Base-by-base conservation (phyloP, 2,888 invertebrate genomes). In the Archips crataeganus region DNA sequence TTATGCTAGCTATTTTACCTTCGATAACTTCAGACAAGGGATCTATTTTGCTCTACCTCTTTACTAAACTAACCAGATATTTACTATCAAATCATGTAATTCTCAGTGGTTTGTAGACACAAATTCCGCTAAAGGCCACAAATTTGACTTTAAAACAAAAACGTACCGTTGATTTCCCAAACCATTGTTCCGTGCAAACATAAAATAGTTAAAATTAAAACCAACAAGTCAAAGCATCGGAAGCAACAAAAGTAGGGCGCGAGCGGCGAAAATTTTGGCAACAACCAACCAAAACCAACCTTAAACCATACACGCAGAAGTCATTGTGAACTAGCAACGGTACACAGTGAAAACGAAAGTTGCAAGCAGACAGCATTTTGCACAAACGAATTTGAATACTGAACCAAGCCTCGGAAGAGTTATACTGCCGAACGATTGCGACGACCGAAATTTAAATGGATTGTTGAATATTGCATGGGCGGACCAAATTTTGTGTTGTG, bases 341-440 rank as follows among this genome's bases (percentile, higher is more conserved):
- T 36, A 74, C 67, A 73, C 68, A 87, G 89, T 90, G 94, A 94
- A 94, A 94, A 92, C 85, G 94, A 94, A 93, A 93, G 94, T 93
- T 87, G 85, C 84, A 85, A 81, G 79, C 81, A 75, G 83, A 84
- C 85, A 82, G 80, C 87, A 87, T 90, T 93, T 93, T 90, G 92
- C 93, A 92, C 89, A 89, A 88, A 90, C 87, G 87, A 90, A 92
- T 93, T 93, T 92, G 91, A 93, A 93, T 94, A 90, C 87, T 75
- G 79, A 81, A 83, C 79, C 79, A 76, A 57, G 51, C 15, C 54
- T 54, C 71, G 66, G 65, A 71, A 71, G 71, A 71, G 71, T 66
- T 71, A 71, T 67, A 66, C 36, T 61, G 36, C 11, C 47, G 57
- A 68, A 63, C n/a, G 47, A 49, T 34, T 54, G 47, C 69, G 8